A percentile compares a stretch with the other conserved stretches of the same genome.
Evolutionary conservation across 2,113 vertebrate species (phyloP).

Genomic region (Callocephalon fimbriatum): DNA sequence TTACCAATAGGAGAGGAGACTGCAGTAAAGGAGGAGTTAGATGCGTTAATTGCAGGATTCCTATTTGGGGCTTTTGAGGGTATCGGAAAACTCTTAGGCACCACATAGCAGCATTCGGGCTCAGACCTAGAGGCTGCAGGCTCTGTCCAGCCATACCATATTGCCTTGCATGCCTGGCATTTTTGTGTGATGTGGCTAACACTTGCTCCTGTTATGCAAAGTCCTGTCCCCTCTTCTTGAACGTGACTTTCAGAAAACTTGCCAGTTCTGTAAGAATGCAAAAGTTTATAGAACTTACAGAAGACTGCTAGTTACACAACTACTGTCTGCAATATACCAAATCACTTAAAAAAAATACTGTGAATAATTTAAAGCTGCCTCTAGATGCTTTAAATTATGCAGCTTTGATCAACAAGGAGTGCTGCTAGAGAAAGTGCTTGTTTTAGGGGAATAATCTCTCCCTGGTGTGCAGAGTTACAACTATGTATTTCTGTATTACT

Average conservation of each 20-base stretch:
- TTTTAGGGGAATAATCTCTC: conserved; percentile 28
- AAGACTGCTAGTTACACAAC: background rate
- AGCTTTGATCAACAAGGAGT: conserved; percentile 76
- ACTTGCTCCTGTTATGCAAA: background rate
- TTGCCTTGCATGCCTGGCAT: background rate
- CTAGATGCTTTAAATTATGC: conserved; percentile 74
- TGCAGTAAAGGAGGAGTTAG: conserved; percentile 75
- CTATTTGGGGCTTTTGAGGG: conserved; percentile 25
- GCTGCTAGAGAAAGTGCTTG: conserved; percentile 31
- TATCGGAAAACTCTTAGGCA: background rate
- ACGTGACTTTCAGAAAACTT: background rate
- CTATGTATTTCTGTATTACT: conserved; percentile 12
- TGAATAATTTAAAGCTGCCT: conserved; percentile 68
- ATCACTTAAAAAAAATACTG: background rate
- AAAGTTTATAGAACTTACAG: background rate
- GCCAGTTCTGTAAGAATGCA: background rate
- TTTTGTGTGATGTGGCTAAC: background rate
- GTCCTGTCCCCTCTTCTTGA: background rate
- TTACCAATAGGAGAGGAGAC: conserved; percentile 76
- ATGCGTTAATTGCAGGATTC: conserved; percentile 55
- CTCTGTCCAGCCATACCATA: background rate
- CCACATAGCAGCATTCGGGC: background rate
- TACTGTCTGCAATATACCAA: background rate
- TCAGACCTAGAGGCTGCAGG: background rate
- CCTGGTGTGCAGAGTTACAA: conserved; percentile 25